phyloP scores from a whole-genome alignment of 2,888 invertebrate species.

The Ectobius pallidus region DNA sequence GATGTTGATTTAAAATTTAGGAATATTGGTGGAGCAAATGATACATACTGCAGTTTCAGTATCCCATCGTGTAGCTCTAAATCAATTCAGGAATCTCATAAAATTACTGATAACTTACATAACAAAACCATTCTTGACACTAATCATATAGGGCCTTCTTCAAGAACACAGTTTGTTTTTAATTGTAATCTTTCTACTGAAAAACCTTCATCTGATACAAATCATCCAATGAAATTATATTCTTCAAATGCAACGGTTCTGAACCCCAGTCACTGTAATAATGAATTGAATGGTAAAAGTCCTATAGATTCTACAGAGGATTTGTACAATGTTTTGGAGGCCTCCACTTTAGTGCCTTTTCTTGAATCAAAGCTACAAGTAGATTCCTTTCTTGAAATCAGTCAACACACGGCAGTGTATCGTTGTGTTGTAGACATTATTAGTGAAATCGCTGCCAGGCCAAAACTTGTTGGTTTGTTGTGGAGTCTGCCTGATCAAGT shows the following conservation, averaged over 20 bases:
- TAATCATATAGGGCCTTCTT: neutral
- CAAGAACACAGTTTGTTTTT: constrained; percentile 21
- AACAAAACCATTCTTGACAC: no score
- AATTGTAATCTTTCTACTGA: neutral
- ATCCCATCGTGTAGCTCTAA: constrained; percentile 29
- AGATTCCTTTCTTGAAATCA: constrained; percentile 52
- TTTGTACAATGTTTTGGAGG: constrained; percentile 38
- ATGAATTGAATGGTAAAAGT: constrained; percentile 24
- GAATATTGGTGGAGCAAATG: constrained; percentile 7
- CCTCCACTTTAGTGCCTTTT: constrained; percentile 42
- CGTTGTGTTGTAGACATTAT: constrained; percentile 43
- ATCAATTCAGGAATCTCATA: neutral
- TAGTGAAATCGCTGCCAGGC: constrained; percentile 37
- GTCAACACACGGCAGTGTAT: constrained; percentile 50
- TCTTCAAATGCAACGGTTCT: neutral
- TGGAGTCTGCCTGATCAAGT: constrained; percentile 41
- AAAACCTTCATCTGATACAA: neutral
- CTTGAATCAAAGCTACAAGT: constrained; percentile 44
- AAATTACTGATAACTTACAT: no score
- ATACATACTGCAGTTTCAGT: constrained; percentile 34
- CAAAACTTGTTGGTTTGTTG: constrained; percentile 39
- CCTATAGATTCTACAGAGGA: constrained; percentile 33
- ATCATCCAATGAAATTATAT: no score
- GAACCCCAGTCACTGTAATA: neutral
- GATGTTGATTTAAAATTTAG: neutral